Percentiles rank a stretch among this genome's conserved stretches.
phyloP scores from a whole-genome alignment of 2,113 vertebrate species.

The Leucosticte australis region DNA sequence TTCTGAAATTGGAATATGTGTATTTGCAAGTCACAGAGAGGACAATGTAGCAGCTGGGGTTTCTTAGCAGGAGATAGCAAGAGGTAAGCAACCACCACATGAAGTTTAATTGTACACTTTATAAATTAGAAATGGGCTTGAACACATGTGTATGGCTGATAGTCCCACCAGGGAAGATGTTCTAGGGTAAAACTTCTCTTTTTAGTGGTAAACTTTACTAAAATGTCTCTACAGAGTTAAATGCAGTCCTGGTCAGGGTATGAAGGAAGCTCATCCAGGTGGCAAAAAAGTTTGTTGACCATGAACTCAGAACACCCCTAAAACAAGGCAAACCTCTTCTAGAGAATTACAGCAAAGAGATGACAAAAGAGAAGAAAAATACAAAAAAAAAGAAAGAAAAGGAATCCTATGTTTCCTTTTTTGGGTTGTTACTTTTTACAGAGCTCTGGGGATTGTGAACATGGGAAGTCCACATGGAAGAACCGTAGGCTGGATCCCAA shows the following conservation, averaged over 20 bases:
- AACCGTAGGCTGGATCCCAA: neutral
- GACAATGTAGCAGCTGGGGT: neutral
- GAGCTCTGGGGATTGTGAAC: neutral
- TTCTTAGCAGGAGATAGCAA: conserved; percentile 1
- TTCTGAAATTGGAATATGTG: neutral
- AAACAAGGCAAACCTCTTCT: neutral
- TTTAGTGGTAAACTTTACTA: neutral
- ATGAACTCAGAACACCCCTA: neutral
- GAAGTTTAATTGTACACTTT: neutral
- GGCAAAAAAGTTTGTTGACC: neutral
- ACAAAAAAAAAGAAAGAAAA: neutral
- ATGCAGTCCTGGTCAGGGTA: neutral
- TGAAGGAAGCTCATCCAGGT: neutral
- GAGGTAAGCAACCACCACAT: neutral
- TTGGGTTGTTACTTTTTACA: neutral
- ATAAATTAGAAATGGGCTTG: neutral
- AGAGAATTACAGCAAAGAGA: neutral
- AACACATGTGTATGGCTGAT: neutral
- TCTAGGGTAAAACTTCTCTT: neutral
- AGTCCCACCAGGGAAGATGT: neutral
- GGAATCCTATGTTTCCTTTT: neutral
- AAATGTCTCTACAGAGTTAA: neutral
- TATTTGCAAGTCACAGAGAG: neutral
- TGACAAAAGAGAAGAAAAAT: neutral
- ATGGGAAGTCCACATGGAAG: neutral